phyloP scores from a whole-genome alignment of 2,113 vertebrate genomes.

The Calyptomena viridis region DNA sequence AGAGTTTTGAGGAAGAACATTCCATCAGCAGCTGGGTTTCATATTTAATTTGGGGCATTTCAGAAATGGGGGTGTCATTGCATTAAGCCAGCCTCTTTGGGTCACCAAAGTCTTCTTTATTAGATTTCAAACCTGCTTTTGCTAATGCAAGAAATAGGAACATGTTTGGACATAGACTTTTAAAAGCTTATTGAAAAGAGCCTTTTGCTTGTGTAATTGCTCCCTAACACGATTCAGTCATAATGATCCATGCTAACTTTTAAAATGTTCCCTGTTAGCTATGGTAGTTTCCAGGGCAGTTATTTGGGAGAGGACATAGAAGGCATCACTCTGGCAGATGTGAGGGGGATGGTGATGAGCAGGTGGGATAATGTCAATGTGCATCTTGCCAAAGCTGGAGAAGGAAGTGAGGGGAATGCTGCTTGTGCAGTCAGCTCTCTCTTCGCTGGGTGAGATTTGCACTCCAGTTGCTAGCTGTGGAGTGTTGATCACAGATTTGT shows the following conservation, averaged over 20 bases:
- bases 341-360: conserved; percentile 5
- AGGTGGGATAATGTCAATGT: neutral
- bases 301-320: neutral
- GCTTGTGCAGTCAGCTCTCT: neutral
- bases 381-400: neutral
- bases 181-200: neutral
- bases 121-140: neutral
- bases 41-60: neutral
- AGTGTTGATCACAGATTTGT: conserved; percentile 34
- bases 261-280: neutral
- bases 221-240: neutral
- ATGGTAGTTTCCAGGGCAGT: neutral
- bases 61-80: neutral
- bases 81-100: neutral
- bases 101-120: neutral
- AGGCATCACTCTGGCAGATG: neutral
- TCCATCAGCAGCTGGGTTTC: neutral
- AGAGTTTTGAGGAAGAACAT: neutral
- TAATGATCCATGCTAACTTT: neutral
- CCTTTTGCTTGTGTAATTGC: neutral
- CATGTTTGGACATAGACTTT: neutral
- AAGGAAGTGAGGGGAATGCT: conserved; percentile 3
- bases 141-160: neutral
- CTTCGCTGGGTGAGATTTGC: neutral
- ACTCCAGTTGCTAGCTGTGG: neutral